Evolutionary conservation across 2,888 invertebrate species (phyloP).

Genomic region (Drosophila crucigera): DNA sequence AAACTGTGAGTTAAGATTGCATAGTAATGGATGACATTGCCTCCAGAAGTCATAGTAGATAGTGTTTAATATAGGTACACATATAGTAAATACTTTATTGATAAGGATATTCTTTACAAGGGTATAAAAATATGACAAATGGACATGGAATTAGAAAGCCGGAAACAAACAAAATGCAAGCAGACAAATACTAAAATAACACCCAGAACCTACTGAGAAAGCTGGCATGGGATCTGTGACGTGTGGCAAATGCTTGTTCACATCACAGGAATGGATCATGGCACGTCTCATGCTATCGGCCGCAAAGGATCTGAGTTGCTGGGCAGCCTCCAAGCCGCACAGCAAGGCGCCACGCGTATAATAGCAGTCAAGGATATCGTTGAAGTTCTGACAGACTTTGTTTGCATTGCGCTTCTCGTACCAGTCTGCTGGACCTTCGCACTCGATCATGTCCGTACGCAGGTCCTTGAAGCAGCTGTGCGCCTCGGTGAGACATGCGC

Average conservation of each 20-base stretch:
- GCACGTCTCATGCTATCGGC: slow-evolving; percentile 68
- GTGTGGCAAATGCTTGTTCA: slow-evolving; percentile 70
- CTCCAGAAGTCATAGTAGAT: background rate
- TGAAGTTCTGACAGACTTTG: slow-evolving; percentile 86
- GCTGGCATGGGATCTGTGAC: slow-evolving; percentile 81
- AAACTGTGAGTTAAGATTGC: background rate
- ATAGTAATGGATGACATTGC: background rate
- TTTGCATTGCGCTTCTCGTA: slow-evolving; percentile 85
- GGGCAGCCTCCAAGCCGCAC: slow-evolving; percentile 86
- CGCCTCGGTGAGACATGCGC: slow-evolving; percentile 80
- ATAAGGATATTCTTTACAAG: background rate
- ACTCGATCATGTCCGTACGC: slow-evolving; percentile 86
- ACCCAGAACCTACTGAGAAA: background rate
- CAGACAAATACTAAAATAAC: background rate
- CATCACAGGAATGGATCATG: slow-evolving; percentile 65
- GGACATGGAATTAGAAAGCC: background rate
- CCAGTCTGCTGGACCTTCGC: slow-evolving; percentile 87
- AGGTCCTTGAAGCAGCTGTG: slow-evolving; percentile 85
- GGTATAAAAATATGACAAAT: background rate
- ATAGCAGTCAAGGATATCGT: slow-evolving; percentile 86
- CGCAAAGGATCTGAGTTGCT: slow-evolving; percentile 80
- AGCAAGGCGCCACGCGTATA: slow-evolving; percentile 86
- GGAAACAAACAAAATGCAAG: slow-evolving; percentile 11
- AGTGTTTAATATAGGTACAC: background rate
- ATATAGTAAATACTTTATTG: background rate